These are phyloP conservation scores for Bovichtus diacanthus DNA, from an alignment of 2,797 vertebrate species.

Conservation along the genomic window DNA sequence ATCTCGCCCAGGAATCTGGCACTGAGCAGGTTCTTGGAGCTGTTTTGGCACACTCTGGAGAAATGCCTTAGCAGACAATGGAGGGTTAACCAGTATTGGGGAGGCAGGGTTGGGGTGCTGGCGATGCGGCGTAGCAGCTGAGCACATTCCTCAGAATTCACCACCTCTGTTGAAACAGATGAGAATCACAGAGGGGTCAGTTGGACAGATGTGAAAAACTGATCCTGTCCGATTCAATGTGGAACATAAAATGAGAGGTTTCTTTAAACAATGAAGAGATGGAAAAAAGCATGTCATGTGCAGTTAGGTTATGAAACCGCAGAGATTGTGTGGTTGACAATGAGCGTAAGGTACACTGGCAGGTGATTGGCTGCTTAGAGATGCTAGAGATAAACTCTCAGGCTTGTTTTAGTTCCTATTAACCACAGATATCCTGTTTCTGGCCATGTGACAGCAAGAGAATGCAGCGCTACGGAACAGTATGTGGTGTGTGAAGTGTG, in stretches of 20 bases:
- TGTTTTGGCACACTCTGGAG: constrained; percentile 90
- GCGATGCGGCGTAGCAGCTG: constrained; percentile 91
- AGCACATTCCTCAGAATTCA: constrained; percentile 90
- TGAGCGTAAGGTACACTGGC: constrained; percentile 82
- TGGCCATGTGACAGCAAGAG: constrained; percentile 75
- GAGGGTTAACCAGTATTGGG: constrained; percentile 96
- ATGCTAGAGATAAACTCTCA: constrained; percentile 81
- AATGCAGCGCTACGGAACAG: constrained; percentile 51
- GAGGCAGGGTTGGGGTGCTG: constrained; percentile 89
- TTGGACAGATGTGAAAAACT: constrained; percentile 3
- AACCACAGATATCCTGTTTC: constrained; percentile 88
- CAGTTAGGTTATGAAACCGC: constrained; percentile 81
- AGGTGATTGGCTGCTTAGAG: constrained; percentile 88
- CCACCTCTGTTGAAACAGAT: constrained; percentile 86
- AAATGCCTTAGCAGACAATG: constrained; percentile 96
- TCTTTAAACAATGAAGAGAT: constrained; percentile 38
- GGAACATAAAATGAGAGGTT: constrained; percentile 27
- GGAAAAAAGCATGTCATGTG: constrained; percentile 66
- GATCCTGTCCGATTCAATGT: neutral
- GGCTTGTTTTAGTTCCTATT: constrained; percentile 83
- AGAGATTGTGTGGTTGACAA: constrained; percentile 82
- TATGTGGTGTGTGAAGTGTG: constrained; percentile 33
- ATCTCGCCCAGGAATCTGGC: constrained; percentile 92
- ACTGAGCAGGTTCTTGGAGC: constrained; percentile 91
- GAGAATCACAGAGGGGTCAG: constrained; percentile 18